phyloP scores from a whole-genome alignment of 2,797 vertebrate species.

The Diceros bicornis region DNA sequence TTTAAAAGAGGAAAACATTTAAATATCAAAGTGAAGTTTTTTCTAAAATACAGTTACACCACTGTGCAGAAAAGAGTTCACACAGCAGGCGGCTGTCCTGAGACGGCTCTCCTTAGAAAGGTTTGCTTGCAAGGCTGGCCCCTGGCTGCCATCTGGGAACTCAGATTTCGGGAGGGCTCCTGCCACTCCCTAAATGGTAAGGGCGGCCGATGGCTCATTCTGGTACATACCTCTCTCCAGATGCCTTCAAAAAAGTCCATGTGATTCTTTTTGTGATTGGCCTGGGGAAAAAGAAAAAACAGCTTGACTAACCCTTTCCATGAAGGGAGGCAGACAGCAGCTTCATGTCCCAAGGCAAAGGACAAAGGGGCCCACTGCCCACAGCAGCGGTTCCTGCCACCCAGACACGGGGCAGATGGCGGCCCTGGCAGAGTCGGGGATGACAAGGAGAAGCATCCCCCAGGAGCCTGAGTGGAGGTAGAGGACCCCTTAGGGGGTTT shows the following conservation, averaged over 20 bases:
- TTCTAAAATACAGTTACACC: not conserved
- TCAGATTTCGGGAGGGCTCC: rapidly evolving
- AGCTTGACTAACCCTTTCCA: not conserved
- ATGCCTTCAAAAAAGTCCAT: conserved; percentile 21
- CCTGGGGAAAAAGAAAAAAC: not conserved
- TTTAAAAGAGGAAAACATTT: not conserved
- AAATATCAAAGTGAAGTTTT: not conserved
- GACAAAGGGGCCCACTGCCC: not conserved
- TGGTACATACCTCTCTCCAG: conserved; percentile 67
- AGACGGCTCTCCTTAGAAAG: not conserved
- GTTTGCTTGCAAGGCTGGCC: not conserved
- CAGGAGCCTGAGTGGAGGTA: not conserved
- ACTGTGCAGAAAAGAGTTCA: rapidly evolving
- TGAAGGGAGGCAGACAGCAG: not conserved
- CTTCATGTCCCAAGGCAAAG: not conserved
- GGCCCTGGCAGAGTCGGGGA: not conserved
- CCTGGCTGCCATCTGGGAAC: not conserved
- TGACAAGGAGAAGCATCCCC: not conserved
- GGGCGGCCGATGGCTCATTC: rapidly evolving
- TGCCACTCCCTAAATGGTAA: rapidly evolving
- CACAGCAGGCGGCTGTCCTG: not conserved
- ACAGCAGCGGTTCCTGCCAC: rapidly evolving
- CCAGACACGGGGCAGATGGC: rapidly evolving
- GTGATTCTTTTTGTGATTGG: not conserved
- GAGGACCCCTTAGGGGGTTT: not conserved